These are phyloP conservation scores for Ceyx cyanopectus DNA, from an alignment of 2,113 vertebrate species.

Conservation along the genomic window DNA sequence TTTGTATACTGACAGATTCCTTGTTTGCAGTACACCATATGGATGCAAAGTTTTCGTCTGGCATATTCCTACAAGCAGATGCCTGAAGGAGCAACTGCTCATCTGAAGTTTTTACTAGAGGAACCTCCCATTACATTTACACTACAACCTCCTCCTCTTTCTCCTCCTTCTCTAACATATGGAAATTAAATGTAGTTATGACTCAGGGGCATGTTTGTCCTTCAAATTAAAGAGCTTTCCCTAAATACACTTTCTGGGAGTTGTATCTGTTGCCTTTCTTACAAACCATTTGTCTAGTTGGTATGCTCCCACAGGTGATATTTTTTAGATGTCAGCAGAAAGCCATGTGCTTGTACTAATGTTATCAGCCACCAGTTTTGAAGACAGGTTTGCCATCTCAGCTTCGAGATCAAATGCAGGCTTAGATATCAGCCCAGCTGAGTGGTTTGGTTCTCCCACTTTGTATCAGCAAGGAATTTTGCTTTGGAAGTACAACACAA, in stretches of 20 bases:
- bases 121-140: not conserved
- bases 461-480: not conserved
- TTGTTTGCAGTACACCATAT: constrained; percentile 40
- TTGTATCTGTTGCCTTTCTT: not conserved
- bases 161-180: not conserved
- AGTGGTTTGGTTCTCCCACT: not conserved
- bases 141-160: not conserved
- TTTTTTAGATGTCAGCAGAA: not conserved
- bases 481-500: not conserved
- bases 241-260: not conserved
- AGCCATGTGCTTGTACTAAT: not conserved
- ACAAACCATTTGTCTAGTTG: not conserved
- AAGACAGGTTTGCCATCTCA: not conserved
- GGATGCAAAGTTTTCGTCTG: constrained; percentile 6
- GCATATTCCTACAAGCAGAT: constrained; percentile 39
- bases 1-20: not conserved
- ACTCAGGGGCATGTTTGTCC: not conserved
- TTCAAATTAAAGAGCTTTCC: not conserved
- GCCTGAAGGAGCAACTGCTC: constrained; percentile 39
- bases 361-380: not conserved
- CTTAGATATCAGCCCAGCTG: not conserved
- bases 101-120: constrained; percentile 1
- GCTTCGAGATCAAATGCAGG: not conserved
- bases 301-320: accelerated
- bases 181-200: constrained; percentile 1